Base-by-base conservation (phyloP, 2,797 vertebrate species). In the Argya squamiceps region DNA sequence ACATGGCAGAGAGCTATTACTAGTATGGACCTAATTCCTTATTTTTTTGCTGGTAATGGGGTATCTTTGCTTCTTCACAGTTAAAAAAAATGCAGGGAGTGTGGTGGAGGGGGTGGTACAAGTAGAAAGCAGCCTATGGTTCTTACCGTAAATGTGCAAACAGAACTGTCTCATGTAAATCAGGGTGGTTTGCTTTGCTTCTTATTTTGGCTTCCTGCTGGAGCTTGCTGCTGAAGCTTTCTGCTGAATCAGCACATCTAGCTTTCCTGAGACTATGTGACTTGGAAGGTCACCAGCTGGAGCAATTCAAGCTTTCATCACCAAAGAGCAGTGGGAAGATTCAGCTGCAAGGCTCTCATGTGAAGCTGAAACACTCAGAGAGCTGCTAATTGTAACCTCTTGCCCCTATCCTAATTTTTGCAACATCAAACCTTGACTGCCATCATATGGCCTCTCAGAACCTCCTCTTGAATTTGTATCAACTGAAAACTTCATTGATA, bases 81-180 rank as follows among this genome's bases (percentile, higher is more conserved):
- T 46, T 10, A 4, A 2, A 36, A 23, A 8, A 18, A 13, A 27
- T 19, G 7, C 7, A 7, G 4, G 29, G 12, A 41, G 10, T 37
- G n/a, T 27, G 24, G 17, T 39, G 0, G 11, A 15, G 8, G 14
- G 36, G 3, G 5, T 5, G 4, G 3, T 1, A 8, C 0, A 1
- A 4, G 11, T 21, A 17, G 17, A 53, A 46, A 46, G 23, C 29
- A 44, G 23, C 12, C 37, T 29, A 4, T 29, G 22, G 15, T 18
- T 56, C 70, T 78, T 44, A 60, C 49, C 4, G 23, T 23, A 65
- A 76, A 79, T 3, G 6, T 26, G 30, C 15, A 79, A 84, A 55
- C 16, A 89, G 39, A 77, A 81, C 27, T 36, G 14, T 21, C 24
- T 58, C 22, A 16, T 60, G 63, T 37, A 90, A 46, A 52, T n/a